Percentiles rank a stretch among this genome's conserved stretches.
These are phyloP conservation scores for Euplagia quadripunctaria DNA, from an alignment of 2,888 invertebrate genomes.

Conservation along the genomic window DNA sequence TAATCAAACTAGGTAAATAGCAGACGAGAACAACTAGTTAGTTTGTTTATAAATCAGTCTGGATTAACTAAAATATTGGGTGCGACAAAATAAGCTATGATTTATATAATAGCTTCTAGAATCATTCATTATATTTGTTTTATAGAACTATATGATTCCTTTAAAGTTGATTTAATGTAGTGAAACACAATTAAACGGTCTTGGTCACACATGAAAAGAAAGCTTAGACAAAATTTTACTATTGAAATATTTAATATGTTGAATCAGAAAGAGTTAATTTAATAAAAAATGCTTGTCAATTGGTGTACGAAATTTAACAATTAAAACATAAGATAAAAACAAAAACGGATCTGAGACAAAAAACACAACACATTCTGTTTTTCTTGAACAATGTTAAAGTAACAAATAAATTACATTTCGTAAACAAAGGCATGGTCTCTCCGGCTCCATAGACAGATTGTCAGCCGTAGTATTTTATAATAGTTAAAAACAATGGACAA, in stretches of 20 bases:
- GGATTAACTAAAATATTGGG: constrained; percentile 4
- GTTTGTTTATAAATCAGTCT: constrained; percentile 5
- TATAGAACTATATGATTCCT: background rate
- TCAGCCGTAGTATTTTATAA: constrained; percentile 54
- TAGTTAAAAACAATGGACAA: constrained; percentile 59
- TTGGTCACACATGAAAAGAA: background rate
- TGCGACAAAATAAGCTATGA: background rate
- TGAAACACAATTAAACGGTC: background rate
- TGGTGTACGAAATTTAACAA: background rate
- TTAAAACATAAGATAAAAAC: background rate
- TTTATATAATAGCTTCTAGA: background rate
- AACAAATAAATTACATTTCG: constrained; percentile 1
- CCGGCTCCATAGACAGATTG: constrained; percentile 40
- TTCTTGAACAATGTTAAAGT: background rate
- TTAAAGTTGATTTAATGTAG: background rate
- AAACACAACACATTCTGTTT: background rate
- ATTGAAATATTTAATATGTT: background rate
- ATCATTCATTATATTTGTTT: constrained; percentile 8
- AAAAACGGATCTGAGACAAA: background rate
- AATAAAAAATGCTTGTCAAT: no score
- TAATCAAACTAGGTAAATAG: background rate
- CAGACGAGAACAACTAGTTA: background rate
- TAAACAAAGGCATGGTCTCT: constrained; percentile 38
- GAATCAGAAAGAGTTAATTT: background rate
- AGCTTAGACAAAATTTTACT: background rate